Base-by-base conservation (phyloP, 2,113 vertebrate genomes). In the Ceuthmochares aereus region DNA sequence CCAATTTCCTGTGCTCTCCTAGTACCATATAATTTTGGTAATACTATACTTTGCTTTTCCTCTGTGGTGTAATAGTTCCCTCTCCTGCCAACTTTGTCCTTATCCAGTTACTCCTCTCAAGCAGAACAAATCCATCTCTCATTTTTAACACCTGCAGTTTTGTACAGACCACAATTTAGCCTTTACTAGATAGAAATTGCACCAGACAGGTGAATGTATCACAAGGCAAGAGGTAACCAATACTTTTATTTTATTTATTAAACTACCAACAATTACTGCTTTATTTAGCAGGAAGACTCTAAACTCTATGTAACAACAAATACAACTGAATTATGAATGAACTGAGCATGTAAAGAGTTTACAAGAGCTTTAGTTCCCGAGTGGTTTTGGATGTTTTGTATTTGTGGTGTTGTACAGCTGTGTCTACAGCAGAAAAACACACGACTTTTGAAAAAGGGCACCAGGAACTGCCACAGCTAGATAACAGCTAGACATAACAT, bases 351-450 rank as follows among this genome's bases (percentile, higher is more conserved):
- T 40, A 23, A 83, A 62, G 18, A 59, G 5, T 67, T 78, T 69
- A n/a, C 7, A 23, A 55, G 32, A 76, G 14, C 14, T 82, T 54
- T 66, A 55, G 25, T 58, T 94, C n/a, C 25, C 4, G 54, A 36
- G 16, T 27, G 27, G 7, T 62, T 2, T 0, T 23, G 17, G 67
- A 29, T 37, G 11, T 52, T 78, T 19, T 42, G 0, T 29, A 21
- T 73, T 49, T n/a, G 18, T 0, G 0, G 10, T 59, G 7, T 12
- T 23, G 26, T 76, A 58, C 51, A 62, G 55, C 6, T 27, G 19
- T 5, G 1, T 32, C 47, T 72, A 14, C 18, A 55, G 54, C 37
- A 72, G 62, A 59, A 79, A 85, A 85, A 4, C 14, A 36, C 14
- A 19, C 18, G 21, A 3, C 6, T 63, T 89, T 75, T 92, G 54